A percentile compares a stretch with the other conserved stretches of the same genome.
phyloP scores from a whole-genome alignment of 2,113 vertebrate species.

The Cyprichromis sp. region DNA sequence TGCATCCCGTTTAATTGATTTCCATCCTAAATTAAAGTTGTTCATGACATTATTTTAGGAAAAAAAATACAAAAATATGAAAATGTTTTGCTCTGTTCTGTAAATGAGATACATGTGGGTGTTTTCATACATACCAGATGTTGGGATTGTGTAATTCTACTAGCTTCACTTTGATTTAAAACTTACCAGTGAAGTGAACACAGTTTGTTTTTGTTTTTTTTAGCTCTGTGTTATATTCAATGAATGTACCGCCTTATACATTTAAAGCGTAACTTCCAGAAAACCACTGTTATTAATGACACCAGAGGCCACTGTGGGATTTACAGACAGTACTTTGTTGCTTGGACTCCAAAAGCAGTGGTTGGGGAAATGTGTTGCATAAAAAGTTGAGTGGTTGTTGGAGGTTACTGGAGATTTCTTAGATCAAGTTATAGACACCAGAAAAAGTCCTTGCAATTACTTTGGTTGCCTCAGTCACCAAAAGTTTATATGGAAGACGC shows the following conservation, averaged over 20 bases:
- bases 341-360: background rate
- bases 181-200: background rate
- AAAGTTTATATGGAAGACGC: background rate
- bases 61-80: background rate
- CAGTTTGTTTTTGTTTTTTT: background rate
- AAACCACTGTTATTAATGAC: background rate
- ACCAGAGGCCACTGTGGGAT: background rate
- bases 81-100: background rate
- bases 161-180: background rate
- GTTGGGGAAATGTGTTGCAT: accelerated
- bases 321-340: background rate
- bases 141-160: background rate
- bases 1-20: background rate
- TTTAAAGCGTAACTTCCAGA: background rate
- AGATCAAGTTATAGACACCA: background rate
- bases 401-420: background rate
- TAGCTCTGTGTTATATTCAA: background rate
- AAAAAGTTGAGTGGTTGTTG: background rate
- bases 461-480: background rate
- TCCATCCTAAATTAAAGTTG: background rate
- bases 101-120: background rate
- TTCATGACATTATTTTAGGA: background rate
- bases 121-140: background rate
- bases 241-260: accelerated
- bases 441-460: accelerated